Percentiles rank a stretch among this genome's conserved stretches.
These are phyloP conservation scores for Timandra comae DNA, from an alignment of 2,888 invertebrate genomes.

Conservation along the genomic window DNA sequence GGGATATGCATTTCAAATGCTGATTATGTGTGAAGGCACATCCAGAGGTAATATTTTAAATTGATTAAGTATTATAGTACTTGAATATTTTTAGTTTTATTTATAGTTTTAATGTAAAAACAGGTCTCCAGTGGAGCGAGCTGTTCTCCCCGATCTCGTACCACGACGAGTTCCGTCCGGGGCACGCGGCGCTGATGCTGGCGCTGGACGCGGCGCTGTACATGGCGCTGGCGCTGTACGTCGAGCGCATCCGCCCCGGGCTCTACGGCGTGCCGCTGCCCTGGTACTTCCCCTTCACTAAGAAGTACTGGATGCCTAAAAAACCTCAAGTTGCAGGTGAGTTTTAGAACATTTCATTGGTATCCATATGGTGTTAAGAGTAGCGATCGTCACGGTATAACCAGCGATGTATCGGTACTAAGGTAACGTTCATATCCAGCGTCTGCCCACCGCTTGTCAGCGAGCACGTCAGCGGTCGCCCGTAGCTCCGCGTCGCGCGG, in stretches of 20 bases:
- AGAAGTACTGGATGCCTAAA: slow-evolving; percentile 73
- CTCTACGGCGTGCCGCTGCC: slow-evolving; percentile 88
- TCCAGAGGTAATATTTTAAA: slow-evolving; percentile 73
- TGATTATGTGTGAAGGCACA: slow-evolving; percentile 85
- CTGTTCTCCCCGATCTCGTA: slow-evolving; percentile 80
- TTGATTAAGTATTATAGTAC: not conserved
- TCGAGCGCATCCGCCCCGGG: slow-evolving; percentile 92
- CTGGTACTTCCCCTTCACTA: slow-evolving; percentile 88
- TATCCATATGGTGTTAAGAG: too few relatives aligned
- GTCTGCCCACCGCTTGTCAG: too few relatives aligned
- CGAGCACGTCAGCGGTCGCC: too few relatives aligned
- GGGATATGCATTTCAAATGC: slow-evolving; percentile 86
- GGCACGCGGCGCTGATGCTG: slow-evolving; percentile 83
- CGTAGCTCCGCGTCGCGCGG: too few relatives aligned
- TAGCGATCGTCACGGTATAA: too few relatives aligned
- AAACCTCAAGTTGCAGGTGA: slow-evolving; percentile 48
- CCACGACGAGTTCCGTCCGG: slow-evolving; percentile 84
- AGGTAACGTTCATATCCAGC: too few relatives aligned
- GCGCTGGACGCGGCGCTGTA: slow-evolving; percentile 83
- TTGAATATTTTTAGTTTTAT: too few relatives aligned
- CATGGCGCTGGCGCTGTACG: slow-evolving; percentile 86
- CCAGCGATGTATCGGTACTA: too few relatives aligned
- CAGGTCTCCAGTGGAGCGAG: slow-evolving; percentile 80
- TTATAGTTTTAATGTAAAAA: too few relatives aligned
- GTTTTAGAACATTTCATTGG: too few relatives aligned